Evolutionary conservation across 2,888 invertebrate species (phyloP), one percentile per base, ranked within the genome.

Genomic region (Seira sanloemensis): DNA sequence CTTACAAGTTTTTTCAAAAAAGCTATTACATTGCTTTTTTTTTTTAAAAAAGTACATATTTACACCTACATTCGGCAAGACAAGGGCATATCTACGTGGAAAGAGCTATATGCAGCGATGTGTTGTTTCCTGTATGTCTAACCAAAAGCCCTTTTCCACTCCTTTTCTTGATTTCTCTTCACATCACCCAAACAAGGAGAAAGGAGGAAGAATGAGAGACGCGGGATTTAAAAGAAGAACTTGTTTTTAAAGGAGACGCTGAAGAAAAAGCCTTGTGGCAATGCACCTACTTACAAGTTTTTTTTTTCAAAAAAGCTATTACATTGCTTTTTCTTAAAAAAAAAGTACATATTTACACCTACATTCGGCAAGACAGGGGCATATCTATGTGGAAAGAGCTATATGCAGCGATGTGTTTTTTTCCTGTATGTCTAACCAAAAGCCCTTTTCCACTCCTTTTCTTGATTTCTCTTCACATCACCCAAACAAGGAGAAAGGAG

Each of bases 201-300:
- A 58, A 58, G 62, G 62, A 62, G 50, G 50, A 62, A 4, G 62
- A 62, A 62, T 62, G 62, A 62, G 62, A 62, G 62, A 62, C 62
- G 62, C 62, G 62, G 62, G 62, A 62, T 80, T 68, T 73, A 18
- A 75, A 75, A 81, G 27, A 67, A 74, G 65, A n/a, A n/a, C n/a
- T n/a, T n/a, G n/a, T 69, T 65, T 75, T 75, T 65, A 37, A 73
- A 73, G 65, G 27, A 46, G 37, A 19, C 37, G 58, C 54, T 67
- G 74, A 24, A 67, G 12, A 69, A 62, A 71, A 81, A 75, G 68
- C 75, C 75, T 81, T 21, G 75, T 75, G 75, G 75, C 81, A 62
- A 81, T 62, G 62, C 23, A 21, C 62, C 62, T 62, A 62, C 62
- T 62, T 62, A 23, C 19, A 23, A 62, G 62, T 9, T 62, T 62